A percentile compares a stretch with the other conserved stretches of the same genome.
These are phyloP conservation scores for Philotrypesis tridentata DNA, from an alignment of 1,140 invertebrate genomes.

Conservation along the genomic window DNA sequence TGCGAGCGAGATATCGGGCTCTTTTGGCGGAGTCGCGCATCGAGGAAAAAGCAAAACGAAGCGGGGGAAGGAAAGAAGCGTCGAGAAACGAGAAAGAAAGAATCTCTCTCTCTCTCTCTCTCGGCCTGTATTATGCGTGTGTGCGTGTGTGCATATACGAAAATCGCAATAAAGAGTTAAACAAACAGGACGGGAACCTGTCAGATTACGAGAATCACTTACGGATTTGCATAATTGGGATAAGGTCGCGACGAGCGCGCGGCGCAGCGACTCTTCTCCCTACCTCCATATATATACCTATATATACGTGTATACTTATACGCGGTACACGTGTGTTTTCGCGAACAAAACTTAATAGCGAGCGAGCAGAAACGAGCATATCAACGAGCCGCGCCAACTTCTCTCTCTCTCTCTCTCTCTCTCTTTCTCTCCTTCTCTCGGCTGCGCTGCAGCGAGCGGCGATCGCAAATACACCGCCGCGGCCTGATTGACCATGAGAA, in stretches of 20 bases:
- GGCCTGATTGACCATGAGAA: not conserved
- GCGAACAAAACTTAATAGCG: slow-evolving; percentile 1
- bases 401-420: no score
- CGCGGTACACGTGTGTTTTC: not conserved
- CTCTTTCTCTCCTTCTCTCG: no score
- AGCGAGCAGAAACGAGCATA: not conserved
- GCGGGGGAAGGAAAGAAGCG: no score
- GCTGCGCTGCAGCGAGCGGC: no score
- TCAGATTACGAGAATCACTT: slow-evolving; percentile 12
- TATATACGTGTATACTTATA: not conserved
- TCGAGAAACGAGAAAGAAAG: no score
- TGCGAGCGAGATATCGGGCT: no score
- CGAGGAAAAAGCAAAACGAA: no score
- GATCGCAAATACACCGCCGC: not conserved
- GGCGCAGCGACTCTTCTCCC: not conserved
- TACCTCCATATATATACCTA: not conserved
- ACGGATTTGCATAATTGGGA: slow-evolving; percentile 21
- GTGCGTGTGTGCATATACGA: not conserved
- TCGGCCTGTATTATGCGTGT: no score
- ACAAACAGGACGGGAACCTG: not conserved
- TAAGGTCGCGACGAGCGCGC: not conserved
- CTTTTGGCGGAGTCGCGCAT: no score
- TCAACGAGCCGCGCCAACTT: not conserved
- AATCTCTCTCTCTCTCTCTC: no score
- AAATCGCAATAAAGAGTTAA: slow-evolving; percentile 5